Conservation (phyloP, 2,888 invertebrate genomes). For the Atrina japonica region DNA sequence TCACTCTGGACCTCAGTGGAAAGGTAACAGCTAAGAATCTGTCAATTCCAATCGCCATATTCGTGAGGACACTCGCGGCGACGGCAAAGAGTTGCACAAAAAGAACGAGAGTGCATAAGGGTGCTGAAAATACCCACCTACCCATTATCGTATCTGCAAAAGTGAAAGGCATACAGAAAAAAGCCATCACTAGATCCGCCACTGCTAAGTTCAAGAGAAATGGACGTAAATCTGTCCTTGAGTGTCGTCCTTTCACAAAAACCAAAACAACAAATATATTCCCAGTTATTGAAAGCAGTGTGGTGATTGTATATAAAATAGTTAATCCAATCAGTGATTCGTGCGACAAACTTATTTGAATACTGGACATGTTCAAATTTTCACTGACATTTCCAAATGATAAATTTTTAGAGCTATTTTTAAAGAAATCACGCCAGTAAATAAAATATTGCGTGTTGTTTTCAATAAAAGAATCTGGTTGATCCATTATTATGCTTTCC, state of each 20-base stretch:
- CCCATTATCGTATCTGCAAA: conserved; percentile 82
- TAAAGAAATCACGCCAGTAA: too few relatives aligned
- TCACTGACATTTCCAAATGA: too few relatives aligned
- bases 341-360: conserved; percentile 37
- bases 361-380: too few relatives aligned
- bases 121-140: conserved; percentile 82
- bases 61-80: conserved; percentile 81
- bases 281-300: conserved; percentile 81
- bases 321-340: conserved; percentile 67
- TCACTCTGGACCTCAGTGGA: conserved; percentile 80
- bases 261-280: conserved; percentile 82
- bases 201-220: conserved; percentile 92
- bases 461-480: too few relatives aligned
- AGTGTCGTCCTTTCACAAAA: conserved; percentile 79
- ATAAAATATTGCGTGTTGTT: too few relatives aligned
- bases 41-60: conserved; percentile 82
- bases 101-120: conserved; percentile 82
- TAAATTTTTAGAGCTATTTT: too few relatives aligned
- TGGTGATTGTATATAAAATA: conserved; percentile 81
- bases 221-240: conserved; percentile 75
- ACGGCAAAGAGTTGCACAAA: conserved; percentile 82
- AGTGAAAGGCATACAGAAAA: conserved; percentile 95
- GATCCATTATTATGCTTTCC: too few relatives aligned
- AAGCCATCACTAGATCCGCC: conserved; percentile 93
- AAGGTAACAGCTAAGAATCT: conserved; percentile 77